A percentile compares a stretch with the other conserved stretches of the same genome.
These are phyloP conservation scores for Eurypyga helias DNA, from an alignment of 2,113 vertebrate genomes.

Conservation along the genomic window DNA sequence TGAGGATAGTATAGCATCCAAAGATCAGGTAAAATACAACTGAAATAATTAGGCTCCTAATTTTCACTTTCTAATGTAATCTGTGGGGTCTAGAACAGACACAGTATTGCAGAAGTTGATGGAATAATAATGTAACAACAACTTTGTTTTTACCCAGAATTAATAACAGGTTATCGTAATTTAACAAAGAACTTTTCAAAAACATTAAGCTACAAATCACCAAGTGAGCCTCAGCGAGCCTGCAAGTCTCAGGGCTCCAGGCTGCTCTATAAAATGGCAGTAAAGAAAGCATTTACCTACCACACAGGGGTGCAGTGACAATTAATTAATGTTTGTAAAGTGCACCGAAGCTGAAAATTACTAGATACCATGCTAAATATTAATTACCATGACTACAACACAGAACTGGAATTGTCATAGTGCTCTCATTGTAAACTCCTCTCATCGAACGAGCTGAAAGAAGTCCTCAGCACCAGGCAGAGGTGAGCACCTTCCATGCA, in stretches of 20 bases:
- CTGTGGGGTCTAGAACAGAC: conserved; percentile 12
- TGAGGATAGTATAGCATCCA: not conserved
- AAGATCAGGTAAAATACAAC: not conserved
- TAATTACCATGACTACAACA: conserved; percentile 47
- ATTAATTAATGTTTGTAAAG: conserved; percentile 67
- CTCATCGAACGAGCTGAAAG: not conserved
- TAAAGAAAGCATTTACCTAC: conserved; percentile 38
- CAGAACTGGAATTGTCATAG: not conserved
- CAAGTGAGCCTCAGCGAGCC: not conserved
- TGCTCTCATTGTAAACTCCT: not conserved
- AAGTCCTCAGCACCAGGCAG: not conserved
- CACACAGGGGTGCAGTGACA: conserved; percentile 36
- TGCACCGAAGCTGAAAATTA: conserved; percentile 56
- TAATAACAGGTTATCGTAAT: conserved; percentile 47
- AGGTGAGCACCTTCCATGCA: not conserved
- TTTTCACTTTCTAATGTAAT: conserved; percentile 51
- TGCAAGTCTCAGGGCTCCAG: not conserved
- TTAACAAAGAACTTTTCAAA: conserved; percentile 41
- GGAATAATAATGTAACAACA: conserved; percentile 36
- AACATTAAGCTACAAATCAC: not conserved
- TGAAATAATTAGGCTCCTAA: conserved; percentile 42
- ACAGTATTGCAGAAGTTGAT: conserved; percentile 24
- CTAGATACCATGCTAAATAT: conserved; percentile 60
- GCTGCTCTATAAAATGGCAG: not conserved
- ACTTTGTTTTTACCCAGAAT: conserved; percentile 4